Conservation (phyloP, 2,797 vertebrate species). For the Mormyrops boulengeri region DNA sequence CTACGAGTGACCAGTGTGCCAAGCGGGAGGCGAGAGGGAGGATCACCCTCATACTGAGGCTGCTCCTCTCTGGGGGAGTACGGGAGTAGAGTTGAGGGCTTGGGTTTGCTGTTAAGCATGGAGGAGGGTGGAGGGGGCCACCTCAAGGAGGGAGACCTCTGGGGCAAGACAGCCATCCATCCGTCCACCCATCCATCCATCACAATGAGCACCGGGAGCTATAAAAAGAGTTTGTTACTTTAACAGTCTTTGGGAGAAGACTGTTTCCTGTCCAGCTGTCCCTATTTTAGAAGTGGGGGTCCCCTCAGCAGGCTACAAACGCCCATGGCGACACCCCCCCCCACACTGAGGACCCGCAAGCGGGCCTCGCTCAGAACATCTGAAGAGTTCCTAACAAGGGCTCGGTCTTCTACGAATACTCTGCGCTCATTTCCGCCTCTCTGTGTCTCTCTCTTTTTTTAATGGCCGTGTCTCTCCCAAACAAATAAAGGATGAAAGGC, state of each 20-base stretch:
- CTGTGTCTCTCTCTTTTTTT: constrained; percentile 6
- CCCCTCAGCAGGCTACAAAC: neutral
- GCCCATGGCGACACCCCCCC: neutral
- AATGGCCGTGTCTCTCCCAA: constrained; percentile 31
- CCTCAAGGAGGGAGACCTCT: neutral
- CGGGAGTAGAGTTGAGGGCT: neutral
- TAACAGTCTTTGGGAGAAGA: neutral
- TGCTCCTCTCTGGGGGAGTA: neutral
- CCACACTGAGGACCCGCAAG: constrained; percentile 14
- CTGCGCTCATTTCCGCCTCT: constrained; percentile 14
- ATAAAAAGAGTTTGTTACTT: neutral
- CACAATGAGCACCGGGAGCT: neutral
- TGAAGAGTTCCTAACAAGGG: constrained; percentile 32
- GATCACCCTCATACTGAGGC: neutral
- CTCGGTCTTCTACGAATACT: constrained; percentile 29
- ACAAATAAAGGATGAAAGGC: constrained; percentile 38
- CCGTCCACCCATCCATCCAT: neutral
- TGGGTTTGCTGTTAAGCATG: neutral
- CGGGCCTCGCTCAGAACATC: constrained; percentile 22
- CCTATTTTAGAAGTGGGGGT: neutral
- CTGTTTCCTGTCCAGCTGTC: neutral
- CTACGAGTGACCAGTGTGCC: neutral
- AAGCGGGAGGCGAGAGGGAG: neutral
- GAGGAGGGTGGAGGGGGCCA: neutral
- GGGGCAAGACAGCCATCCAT: neutral